Conservation (phyloP, 2,113 vertebrate genomes). For the Puma concolor region DNA sequence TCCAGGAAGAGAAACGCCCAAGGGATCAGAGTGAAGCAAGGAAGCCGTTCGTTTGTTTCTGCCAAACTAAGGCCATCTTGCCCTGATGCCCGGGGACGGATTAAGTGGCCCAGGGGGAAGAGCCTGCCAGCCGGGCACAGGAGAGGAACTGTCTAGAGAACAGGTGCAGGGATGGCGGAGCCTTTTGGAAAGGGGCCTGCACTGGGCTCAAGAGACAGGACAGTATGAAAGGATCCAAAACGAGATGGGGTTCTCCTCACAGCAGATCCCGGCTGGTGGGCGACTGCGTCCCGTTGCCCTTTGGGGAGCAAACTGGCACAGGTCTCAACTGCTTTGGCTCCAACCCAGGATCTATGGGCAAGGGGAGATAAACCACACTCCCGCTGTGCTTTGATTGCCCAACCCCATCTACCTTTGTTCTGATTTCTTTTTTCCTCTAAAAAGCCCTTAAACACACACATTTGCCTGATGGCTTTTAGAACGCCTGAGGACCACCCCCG, state of each 20-base stretch:
- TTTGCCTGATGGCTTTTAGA: not conserved
- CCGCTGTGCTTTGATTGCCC: not conserved
- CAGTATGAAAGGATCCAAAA: not conserved
- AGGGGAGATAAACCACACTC: fast-evolving
- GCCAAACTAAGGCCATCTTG: not conserved
- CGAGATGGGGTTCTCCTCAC: not conserved
- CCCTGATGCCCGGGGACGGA: no score
- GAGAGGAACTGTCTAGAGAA: not conserved
- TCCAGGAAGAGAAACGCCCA: not conserved
- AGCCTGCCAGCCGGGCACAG: not conserved
- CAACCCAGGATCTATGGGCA: not conserved
- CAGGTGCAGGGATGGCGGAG: not conserved
- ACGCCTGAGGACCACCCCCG: not conserved
- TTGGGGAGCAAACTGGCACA: not conserved
- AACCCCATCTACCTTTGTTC: not conserved
- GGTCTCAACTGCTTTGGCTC: not conserved
- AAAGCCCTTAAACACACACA: not conserved
- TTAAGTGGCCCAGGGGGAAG: not conserved
- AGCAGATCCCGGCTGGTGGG: fast-evolving
- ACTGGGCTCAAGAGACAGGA: not conserved
- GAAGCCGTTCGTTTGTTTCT: not conserved
- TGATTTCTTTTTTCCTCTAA: not conserved
- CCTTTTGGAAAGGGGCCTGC: not conserved
- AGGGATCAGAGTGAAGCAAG: not conserved
- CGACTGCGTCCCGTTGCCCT: not conserved